Base-by-base conservation (phyloP, 2,888 invertebrate genomes). In the Junonia oenone region DNA sequence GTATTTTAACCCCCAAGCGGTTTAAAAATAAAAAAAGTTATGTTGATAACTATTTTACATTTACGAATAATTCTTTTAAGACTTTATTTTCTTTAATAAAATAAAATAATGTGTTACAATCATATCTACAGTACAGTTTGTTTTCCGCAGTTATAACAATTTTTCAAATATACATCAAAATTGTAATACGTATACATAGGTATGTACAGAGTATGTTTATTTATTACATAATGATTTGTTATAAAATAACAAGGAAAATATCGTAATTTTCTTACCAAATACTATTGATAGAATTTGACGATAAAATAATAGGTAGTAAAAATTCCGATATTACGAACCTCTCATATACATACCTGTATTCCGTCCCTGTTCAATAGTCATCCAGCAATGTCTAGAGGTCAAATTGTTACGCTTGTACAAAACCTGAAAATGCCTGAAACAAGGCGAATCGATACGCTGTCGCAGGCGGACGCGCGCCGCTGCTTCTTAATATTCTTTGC, bases 381-480 rank as follows among this genome's bases (percentile, higher is more conserved):
- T 46, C 17, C 33, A 37, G 22, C 51, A 45, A 50, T n/a, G 55
- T 67, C 68, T 69, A 68, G 75, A 76, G 64, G 64, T 61, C 62
- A 67, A 66, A 62, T 63, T 63, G 69, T 69, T 68, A 69, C 75
- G 75, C 78, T 77, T 75, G 74, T 81, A 81, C 78, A 79, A 74
- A 73, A 58, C 51, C 61, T 56, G 59, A 59, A 58, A 63, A 52
- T 55, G 75, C 71, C 73, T 78, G 75, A 77, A 81, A 80, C 78
- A 73, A 72, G 72, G 72, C 75, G 78, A 85, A 89, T 89, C 88
- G 84, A 89, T 89, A 88, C 71, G 65, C 76, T 73, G 81, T 78
- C 73, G 76, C 74, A 71, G 73, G 75, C 73, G 78, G 80, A 80
- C 87, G 83, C 83, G 82, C 85, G 83, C 83, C 80, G 82, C 79